Evolutionary conservation across 2,797 vertebrate species (phyloP).

Genomic region (Eulemur albifrons): DNA sequence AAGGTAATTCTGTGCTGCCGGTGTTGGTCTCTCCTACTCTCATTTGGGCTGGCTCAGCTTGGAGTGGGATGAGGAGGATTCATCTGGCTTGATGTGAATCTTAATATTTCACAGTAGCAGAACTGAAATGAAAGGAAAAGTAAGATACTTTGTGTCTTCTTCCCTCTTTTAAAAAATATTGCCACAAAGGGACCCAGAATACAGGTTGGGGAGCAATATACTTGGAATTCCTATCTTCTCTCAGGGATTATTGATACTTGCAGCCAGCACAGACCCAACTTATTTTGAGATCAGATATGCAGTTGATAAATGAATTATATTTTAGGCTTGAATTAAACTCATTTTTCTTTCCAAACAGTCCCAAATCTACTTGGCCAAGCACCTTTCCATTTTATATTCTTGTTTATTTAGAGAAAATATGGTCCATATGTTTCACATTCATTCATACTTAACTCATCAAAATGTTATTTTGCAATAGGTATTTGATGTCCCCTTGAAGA

Average conservation of each 20-base stretch:
- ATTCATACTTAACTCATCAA: conserved; percentile 58
- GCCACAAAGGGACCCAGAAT: neutral
- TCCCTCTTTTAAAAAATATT: conserved; percentile 29
- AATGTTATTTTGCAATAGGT: conserved; percentile 42
- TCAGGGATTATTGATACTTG: neutral
- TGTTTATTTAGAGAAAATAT: conserved; percentile 67
- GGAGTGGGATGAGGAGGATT: neutral
- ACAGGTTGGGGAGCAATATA: conserved; percentile 9
- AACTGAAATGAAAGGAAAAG: neutral
- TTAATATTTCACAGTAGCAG: conserved; percentile 52
- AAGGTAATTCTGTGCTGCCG: conserved; percentile 72
- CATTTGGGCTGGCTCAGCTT: conserved; percentile 10
- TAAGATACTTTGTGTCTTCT: neutral
- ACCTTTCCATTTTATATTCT: conserved; percentile 50
- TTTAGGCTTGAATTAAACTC: conserved; percentile 47
- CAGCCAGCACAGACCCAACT: neutral
- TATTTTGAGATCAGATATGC: conserved; percentile 33
- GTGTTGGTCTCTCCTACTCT: conserved; percentile 41
- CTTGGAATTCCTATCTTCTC: neutral
- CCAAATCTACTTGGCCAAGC: neutral
- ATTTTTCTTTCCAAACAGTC: conserved; percentile 35
- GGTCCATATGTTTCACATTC: conserved; percentile 42
- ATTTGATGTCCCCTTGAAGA: conserved; percentile 36
- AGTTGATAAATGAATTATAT: conserved; percentile 5
- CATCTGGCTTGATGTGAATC: conserved; percentile 46